phyloP scores from a whole-genome alignment of 2,113 vertebrate genomes.

The human region DNA sequence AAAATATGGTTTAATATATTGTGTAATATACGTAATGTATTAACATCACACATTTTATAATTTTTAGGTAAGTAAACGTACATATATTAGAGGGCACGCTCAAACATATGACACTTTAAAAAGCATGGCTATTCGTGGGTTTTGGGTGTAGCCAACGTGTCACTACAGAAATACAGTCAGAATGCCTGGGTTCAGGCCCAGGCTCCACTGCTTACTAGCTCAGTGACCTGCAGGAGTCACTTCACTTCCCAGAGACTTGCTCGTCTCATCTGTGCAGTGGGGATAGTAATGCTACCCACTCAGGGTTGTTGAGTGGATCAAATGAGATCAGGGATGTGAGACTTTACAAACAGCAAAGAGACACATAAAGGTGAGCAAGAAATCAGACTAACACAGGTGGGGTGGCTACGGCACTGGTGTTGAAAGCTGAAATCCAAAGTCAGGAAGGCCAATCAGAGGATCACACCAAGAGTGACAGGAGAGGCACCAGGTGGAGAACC shows the following conservation, averaged over 20 bases:
- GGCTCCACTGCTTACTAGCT: not conserved
- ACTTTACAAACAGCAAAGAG: not conserved
- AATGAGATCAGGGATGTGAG: not conserved
- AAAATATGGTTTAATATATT: not conserved
- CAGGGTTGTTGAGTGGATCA: not conserved
- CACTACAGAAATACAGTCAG: not conserved
- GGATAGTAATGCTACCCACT: not conserved
- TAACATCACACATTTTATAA: not conserved
- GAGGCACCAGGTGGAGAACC: not conserved
- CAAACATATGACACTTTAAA: not conserved
- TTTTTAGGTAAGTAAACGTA: not conserved
- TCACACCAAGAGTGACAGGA: not conserved
- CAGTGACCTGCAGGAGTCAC: not conserved
- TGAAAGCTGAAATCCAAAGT: not conserved
- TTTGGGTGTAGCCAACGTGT: not conserved
- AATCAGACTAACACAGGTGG: not conserved
- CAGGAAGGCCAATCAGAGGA: not conserved
- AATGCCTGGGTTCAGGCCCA: not conserved
- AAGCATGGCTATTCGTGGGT: not conserved
- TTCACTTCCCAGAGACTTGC: not conserved
- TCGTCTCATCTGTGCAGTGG: not conserved
- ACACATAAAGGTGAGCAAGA: not conserved
- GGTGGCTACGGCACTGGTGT: accelerated
- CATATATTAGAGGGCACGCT: not conserved
- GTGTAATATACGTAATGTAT: not conserved